Conservation (phyloP, 2,888 invertebrate genomes). For the Ditula angustiorana region DNA sequence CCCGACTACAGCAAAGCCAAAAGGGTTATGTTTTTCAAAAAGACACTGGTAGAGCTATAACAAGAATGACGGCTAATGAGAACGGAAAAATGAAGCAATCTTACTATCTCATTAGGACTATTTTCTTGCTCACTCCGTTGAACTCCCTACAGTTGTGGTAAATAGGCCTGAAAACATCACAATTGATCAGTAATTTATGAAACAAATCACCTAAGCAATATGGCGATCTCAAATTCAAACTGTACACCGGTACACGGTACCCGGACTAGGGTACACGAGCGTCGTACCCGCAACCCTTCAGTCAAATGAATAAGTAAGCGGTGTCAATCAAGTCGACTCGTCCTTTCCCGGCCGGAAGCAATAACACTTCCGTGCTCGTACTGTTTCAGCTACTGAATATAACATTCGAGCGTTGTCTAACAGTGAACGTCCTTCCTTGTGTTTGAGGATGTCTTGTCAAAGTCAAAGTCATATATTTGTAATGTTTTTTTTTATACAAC, state of each 20-base stretch:
- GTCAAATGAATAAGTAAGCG: constrained; percentile 24
- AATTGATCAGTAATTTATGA: background rate
- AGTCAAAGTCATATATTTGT: no score
- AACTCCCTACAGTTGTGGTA: no score
- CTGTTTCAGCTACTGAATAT: background rate
- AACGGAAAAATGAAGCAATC: no score
- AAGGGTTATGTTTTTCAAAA: no score
- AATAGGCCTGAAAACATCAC: background rate
- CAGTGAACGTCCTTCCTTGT: background rate
- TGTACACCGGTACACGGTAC: no score
- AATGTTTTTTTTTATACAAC: no score
- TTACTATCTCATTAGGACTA: no score
- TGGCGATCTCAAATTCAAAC: background rate
- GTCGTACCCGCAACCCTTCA: constrained; percentile 18
- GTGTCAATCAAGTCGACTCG: constrained; percentile 29
- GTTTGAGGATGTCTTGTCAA: background rate
- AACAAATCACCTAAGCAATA: background rate
- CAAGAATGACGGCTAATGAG: no score
- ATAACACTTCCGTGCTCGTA: constrained; percentile 20
- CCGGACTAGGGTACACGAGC: background rate
- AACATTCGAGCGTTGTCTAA: background rate
- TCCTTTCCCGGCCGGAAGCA: constrained; percentile 11
- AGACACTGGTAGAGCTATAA: no score
- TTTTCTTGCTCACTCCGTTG: no score
- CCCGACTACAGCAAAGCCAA: no score